Evolutionary conservation across 2,888 invertebrate genomes (phyloP), one percentile per base, ranked within the genome.

Genomic region (Heliothis peltigera): DNA sequence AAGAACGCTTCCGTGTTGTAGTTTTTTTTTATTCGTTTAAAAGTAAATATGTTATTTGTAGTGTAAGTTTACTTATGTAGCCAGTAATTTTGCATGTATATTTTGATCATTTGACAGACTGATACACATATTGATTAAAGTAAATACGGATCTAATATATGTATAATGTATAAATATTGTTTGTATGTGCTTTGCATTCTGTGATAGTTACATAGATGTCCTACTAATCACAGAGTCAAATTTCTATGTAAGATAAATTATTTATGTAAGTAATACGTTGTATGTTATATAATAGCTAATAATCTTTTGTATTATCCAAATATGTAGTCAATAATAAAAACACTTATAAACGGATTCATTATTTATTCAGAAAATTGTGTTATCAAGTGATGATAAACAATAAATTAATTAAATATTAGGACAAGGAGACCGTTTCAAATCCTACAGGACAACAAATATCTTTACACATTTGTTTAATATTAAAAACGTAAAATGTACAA

Each of bases 341-440:
- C 69, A 77, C 61, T 70, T 68, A 67, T 78, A 84, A 73, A 79
- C 86, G 83, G 84, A 89, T 89, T 92, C 84, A 90, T 88, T 84
- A 86, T 94, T 94, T 94, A 94, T 94, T 94, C 87, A 91, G 87
- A 93, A 93, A 94, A 91, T 91, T 91, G 89, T 90, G 94, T 95
- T 94, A 94, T 91, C 94, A 89, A 87, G 84, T 89, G 84, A 85
- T 88, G 93, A 93, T 94, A 93, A 93, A 93, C 93, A 93, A 95
- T 94, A 94, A 95, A 93, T 93, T 91, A 93, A 91, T 89, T 82
- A 75, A 80, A 80, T 91, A 90, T 92, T 89, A 91, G 89, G 91
- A 90, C 84, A 78, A 88, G 84, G 89, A 89, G 86, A 91, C 89
- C 88, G 83, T 84, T 89, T 89, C 78, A 89, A 91, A 91, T 90